Evolutionary conservation across 2,888 invertebrate species (phyloP), one percentile per base, ranked within the genome.

Genomic region (Cheiracanthium punctorium): DNA sequence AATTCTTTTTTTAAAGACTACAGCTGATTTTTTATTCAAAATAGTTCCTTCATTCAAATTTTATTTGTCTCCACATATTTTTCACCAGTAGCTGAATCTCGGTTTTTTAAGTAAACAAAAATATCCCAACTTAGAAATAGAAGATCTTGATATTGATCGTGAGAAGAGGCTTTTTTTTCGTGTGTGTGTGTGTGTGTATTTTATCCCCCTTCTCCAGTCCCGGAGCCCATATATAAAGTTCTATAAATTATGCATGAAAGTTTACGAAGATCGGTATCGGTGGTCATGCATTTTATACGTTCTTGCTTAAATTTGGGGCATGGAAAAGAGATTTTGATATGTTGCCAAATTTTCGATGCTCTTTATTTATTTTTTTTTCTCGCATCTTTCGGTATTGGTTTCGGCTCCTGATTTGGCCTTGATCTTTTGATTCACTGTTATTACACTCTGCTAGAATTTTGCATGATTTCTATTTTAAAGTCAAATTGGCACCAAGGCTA

Each of bases 201-300:
- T 67, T 24, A 10, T 30, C 33, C 32, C 20, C 33, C 69, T 69
- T 69, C 24, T 33, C 24, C 33, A 20, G 8, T 33, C 37, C 69
- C 69, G 0, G 12, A 32, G 37, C 69, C 33, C 24, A 33, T 69
- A 69, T 69, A 69, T 69, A 69, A 71, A 48, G 33, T 69, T 28
- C 58, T 52, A 85, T 85, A 85, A 85, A 85, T 85, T 85, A 85
- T 85, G 84, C 84, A 85, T 85, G 79, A 72, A 67, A 79, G 37
- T 58, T 79, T 33, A 77, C 79, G 69, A n/a, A 79, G 84, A 79
- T 85, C 79, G 74, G 79, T 85, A 85, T 79, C 84, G 67, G 79
- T 41, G 69, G 73, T 73, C 79, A 85, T 85, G 84, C 84, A 85
- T 85, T 85, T 85, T 85, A 79, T 85, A 80, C 74, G 73, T 52